Evolutionary conservation across 2,113 vertebrate genomes (phyloP).

Genomic region (Alaudala cheleensis): DNA sequence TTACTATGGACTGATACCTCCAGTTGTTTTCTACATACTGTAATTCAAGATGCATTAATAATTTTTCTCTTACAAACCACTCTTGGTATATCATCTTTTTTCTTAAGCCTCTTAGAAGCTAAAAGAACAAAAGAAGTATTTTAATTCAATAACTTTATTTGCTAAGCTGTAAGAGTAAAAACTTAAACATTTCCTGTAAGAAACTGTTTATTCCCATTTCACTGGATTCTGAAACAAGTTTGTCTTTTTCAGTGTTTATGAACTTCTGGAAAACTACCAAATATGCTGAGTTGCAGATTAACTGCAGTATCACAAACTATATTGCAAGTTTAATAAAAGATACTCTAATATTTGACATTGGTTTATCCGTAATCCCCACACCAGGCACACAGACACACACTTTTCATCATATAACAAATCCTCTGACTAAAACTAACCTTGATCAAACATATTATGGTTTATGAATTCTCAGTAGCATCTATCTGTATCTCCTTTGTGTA

Average conservation of each 20-base stretch:
- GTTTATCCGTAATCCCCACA: constrained; percentile 12
- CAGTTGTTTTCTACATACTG: not conserved
- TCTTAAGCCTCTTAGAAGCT: not conserved
- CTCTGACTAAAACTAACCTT: not conserved
- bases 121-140: not conserved
- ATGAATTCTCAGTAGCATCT: not conserved
- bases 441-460: not conserved
- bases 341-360: not conserved
- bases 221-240: not conserved
- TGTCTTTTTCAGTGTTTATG: not conserved
- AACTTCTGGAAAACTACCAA: not conserved
- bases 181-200: not conserved
- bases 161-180: not conserved
- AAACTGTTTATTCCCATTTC: not conserved
- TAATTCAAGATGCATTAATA: not conserved
- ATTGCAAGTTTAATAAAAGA: not conserved
- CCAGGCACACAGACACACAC: not conserved
- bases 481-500: not conserved
- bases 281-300: not conserved
- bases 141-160: not conserved
- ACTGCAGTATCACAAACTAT: not conserved
- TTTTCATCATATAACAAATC: not conserved
- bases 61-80: not conserved
- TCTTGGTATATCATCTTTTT: not conserved
- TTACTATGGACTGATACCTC: not conserved